Base-by-base conservation (phyloP, 2,888 invertebrate species). In the Drosophila nr. medialis region DNA sequence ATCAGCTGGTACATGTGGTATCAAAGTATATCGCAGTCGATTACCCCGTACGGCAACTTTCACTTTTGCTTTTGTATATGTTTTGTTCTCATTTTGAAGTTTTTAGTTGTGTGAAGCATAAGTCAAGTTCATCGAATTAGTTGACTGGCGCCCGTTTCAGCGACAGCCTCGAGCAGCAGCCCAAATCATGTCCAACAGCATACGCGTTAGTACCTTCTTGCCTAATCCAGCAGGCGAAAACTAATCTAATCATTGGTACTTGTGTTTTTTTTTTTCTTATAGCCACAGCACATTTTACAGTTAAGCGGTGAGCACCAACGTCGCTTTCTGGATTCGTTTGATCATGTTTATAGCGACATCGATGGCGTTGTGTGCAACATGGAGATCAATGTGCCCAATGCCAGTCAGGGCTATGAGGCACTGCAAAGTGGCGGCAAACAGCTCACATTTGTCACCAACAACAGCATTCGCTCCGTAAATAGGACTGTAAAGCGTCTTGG, bases 311-410 rank as follows among this genome's bases (percentile, higher is more conserved):
- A 91, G 11, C 92, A 93, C 77, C 88, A 92, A 56, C 74, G 73
- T 8, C 66, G 79, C 54, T 93, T 94, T 73, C 36, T 95, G 2
- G 88, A 93, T 38, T 94, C 94, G 11, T 94, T 95, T 74, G 95
- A 95, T 81, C 93, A 92, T 58, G 93, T 95, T 50, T 91, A 95
- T 64, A 94, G 94, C 27, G 95, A 95, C 83, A 95, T 95, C 85
- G 95, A 95, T 91, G 95, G 94, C 59, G 94, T 94, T 0, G 58
- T 94, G 13, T 94, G 93, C 93, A 81, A 78, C 49, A 0, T 91
- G 36, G 71, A 85, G 0, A 67, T 83, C 0, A 83, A 90, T 6
- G 81, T 92, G 11, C 93, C 93, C 0, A 81, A 86, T 8, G 90
- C 92, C 1, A 60, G 86, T 0, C 91, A 93, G 2, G 91, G 93